These are phyloP conservation scores for Automeris io DNA, from an alignment of 2,888 invertebrate genomes.

Conservation along the genomic window DNA sequence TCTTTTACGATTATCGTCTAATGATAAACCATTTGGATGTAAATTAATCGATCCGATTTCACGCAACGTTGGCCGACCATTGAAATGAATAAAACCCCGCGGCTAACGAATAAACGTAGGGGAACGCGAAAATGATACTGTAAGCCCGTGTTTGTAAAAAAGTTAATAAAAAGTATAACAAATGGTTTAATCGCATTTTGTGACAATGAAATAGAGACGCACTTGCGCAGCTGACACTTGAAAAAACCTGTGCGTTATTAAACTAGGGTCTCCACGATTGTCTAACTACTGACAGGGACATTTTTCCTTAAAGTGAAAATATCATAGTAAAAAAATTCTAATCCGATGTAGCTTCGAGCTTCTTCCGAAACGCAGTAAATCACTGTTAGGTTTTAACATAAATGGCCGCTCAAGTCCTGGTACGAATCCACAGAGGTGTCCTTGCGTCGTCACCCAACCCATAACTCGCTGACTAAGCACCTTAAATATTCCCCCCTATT, in stretches of 20 bases:
- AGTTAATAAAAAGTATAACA: conserved; percentile 8
- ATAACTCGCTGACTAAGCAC: too few species aligned
- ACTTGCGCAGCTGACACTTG: conserved; percentile 69
- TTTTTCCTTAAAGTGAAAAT: too few species aligned
- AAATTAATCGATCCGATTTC: conserved; percentile 62
- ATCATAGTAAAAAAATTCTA: too few species aligned
- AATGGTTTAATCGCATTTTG: conserved; percentile 43
- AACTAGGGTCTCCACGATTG: conserved; percentile 9
- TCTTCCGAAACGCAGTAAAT: too few species aligned
- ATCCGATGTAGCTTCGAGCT: conserved; percentile 8
- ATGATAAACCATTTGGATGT: conserved; percentile 40
- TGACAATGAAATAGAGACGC: conserved; percentile 41
- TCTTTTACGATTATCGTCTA: conserved; percentile 39
- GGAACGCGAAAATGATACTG: conserved; percentile 28
- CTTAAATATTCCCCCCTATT: too few species aligned
- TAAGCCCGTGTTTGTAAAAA: conserved; percentile 18
- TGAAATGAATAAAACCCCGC: conserved; percentile 61
- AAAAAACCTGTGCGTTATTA: conserved; percentile 42
- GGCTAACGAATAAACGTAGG: conserved; percentile 20
- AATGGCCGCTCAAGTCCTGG: too few species aligned
- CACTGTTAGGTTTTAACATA: too few species aligned
- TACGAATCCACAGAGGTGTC: too few species aligned
- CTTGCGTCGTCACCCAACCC: too few species aligned
- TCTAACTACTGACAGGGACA: not conserved
- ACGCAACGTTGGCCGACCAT: conserved; percentile 47